Evolutionary conservation across 2,888 invertebrate species (phyloP), one percentile per base, ranked within the genome.

Genomic region (Drosophila differens): DNA sequence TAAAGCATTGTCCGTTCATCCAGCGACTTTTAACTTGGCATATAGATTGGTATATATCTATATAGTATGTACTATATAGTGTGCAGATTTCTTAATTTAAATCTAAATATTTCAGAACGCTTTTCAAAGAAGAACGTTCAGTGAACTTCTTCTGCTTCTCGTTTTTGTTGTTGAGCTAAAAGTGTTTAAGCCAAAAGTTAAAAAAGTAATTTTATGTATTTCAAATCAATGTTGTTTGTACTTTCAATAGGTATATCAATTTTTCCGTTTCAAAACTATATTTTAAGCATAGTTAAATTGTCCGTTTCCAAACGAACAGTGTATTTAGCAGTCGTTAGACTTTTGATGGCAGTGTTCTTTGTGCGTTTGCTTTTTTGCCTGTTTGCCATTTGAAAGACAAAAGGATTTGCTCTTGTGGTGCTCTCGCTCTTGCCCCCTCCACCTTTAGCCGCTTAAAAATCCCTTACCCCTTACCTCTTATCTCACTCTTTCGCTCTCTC

Each of bases 361-460:
- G 49, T 10, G 54, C 25, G 37, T 37, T 25, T 3, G 54, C 4
- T 47, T n/a, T 37, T 25, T 54, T 44, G 63, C 37, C 59, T 57
- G 44, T 76, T 76, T 81, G 76, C 74, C 71, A 71, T 77, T 88
- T 85, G 6, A 73, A 83, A 90, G 89, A 88, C 87, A 88, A 88
- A 88, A 85, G 87, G 90, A 88, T 85, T 90, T 85, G 74, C 82
- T 76, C 76, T 78, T 86, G 79, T 74, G 86, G 77, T 73, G 62
- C 68, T 54, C 68, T 55, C 53, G 60, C 66, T 54, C 55, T 55
- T 49, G 35, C 68, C 25, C 51, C 16, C n/a, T 41, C 22, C 41
- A 28, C 19, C 25, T 19, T 22, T 22, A 30, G n/a, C 41, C 41
- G 41, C 57, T 57, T 55, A 14, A n/a, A 14, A 25, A 47, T 25